Conservation (phyloP, 2,113 vertebrate genomes). For the Aplodontia rufa region DNA sequence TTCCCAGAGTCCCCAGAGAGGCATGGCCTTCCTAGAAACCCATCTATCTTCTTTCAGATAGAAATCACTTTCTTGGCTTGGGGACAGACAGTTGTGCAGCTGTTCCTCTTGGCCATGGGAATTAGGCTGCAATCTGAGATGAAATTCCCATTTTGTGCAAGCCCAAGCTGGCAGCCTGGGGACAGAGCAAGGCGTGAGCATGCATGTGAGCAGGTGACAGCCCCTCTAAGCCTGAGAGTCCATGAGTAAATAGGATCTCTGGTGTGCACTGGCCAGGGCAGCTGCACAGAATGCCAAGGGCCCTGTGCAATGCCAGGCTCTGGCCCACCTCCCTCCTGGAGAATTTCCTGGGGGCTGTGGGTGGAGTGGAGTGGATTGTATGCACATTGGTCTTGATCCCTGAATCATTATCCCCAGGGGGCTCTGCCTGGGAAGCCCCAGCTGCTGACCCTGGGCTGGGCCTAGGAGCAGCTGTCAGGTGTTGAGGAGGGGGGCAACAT, state of each 20-base stretch:
- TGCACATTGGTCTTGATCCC: too few relatives aligned
- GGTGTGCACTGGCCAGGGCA: too few relatives aligned
- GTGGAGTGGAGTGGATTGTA: not conserved
- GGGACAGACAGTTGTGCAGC: not conserved
- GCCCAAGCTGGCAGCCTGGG: not conserved
- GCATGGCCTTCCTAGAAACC: not conserved
- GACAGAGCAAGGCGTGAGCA: not conserved
- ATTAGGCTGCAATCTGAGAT: not conserved
- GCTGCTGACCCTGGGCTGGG: conserved; percentile 9
- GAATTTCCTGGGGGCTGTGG: not conserved
- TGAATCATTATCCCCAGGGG: conserved; percentile 61
- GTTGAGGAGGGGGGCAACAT: not conserved
- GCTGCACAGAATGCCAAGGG: too few relatives aligned
- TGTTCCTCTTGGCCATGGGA: not conserved
- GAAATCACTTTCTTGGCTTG: not conserved
- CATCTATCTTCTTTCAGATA: not conserved
- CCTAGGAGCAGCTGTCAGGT: conserved; percentile 51
- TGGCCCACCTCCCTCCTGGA: conserved; percentile 3
- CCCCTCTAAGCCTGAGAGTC: not conserved
- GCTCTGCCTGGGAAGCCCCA: conserved; percentile 62
- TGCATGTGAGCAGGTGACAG: not conserved
- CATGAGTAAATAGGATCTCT: not conserved
- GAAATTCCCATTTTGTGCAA: too few relatives aligned
- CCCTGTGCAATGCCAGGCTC: rapidly evolving
- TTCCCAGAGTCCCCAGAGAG: not conserved